These are phyloP conservation scores for Clarias platycephalus DNA, from an alignment of 2,797 vertebrate genomes.

Conservation along the genomic window DNA sequence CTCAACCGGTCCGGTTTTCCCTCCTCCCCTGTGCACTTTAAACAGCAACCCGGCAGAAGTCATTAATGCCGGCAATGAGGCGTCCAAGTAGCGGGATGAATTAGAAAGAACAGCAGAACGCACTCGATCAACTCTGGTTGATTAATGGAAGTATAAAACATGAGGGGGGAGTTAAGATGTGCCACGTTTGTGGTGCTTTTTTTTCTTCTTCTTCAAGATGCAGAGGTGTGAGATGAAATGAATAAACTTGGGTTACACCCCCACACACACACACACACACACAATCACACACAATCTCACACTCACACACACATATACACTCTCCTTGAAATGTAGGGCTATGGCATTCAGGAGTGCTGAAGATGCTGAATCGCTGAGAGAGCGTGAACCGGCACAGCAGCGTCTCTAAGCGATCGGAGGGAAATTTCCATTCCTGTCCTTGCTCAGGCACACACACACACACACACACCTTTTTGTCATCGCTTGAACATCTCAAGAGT, in stretches of 20 bases:
- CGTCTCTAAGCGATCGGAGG: slow-evolving; percentile 24
- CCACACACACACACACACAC: too few species aligned
- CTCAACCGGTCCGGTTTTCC: neutral
- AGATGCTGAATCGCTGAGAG: slow-evolving; percentile 55
- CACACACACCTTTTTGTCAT: neutral
- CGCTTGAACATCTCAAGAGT: neutral
- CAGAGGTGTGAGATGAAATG: slow-evolving; percentile 34
- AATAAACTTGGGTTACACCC: slow-evolving; percentile 44
- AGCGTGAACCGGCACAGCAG: slow-evolving; percentile 60
- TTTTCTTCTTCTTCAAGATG: neutral
- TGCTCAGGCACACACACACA: neutral
- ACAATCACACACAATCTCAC: neutral
- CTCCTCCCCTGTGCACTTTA: slow-evolving; percentile 64
- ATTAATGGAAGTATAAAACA: slow-evolving; percentile 47
- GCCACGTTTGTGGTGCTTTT: slow-evolving; percentile 19
- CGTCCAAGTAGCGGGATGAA: slow-evolving; percentile 64
- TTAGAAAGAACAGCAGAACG: slow-evolving; percentile 65
- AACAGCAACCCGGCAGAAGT: slow-evolving; percentile 69
- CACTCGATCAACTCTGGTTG: slow-evolving; percentile 57
- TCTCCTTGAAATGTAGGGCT: slow-evolving; percentile 52
- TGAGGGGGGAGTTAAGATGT: slow-evolving; percentile 11
- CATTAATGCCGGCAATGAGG: slow-evolving; percentile 72
- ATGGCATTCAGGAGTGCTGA: slow-evolving; percentile 65
- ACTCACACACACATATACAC: slow-evolving; percentile 1
- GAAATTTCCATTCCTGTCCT: slow-evolving; percentile 23